Evolutionary conservation across 2,797 vertebrate genomes (phyloP).

Genomic region (Notamacropus eugenii): DNA sequence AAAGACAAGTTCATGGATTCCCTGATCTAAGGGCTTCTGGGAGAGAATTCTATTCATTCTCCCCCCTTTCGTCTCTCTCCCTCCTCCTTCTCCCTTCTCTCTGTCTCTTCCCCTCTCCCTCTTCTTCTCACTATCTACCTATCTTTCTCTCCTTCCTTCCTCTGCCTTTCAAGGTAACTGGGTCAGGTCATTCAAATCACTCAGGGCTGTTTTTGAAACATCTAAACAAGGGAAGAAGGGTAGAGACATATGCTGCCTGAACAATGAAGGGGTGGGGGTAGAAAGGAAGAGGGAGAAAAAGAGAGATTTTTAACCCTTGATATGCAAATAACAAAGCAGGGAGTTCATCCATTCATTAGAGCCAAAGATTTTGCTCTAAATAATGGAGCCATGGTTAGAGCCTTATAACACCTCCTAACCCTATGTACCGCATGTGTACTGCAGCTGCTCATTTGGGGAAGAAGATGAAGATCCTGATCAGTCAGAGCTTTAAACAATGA

Average conservation of each 20-base stretch:
- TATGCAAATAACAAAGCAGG: not conserved
- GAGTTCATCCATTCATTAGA: not conserved
- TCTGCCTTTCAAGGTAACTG: not conserved
- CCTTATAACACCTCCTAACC: not conserved
- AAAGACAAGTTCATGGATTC: not conserved
- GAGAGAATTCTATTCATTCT: not conserved
- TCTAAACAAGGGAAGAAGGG: not conserved
- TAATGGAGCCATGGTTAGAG: not conserved
- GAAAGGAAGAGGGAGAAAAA: not conserved
- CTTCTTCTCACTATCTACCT: not conserved
- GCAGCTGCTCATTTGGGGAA: not conserved
- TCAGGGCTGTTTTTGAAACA: not conserved
- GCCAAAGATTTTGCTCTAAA: not conserved
- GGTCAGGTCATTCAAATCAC: not conserved
- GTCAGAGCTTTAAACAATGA: not conserved
- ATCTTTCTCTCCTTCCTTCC: not conserved
- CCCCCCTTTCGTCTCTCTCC: not conserved
- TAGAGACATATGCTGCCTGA: not conserved
- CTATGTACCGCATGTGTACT: not conserved
- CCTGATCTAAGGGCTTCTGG: not conserved
- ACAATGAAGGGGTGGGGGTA: not conserved
- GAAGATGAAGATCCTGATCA: not conserved
- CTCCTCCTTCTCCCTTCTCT: rapidly evolving
- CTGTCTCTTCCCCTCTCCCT: not conserved
- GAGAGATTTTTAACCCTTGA: not conserved